These are phyloP conservation scores for Drosophila fulvimacula DNA, from an alignment of 2,888 invertebrate species.

Conservation along the genomic window DNA sequence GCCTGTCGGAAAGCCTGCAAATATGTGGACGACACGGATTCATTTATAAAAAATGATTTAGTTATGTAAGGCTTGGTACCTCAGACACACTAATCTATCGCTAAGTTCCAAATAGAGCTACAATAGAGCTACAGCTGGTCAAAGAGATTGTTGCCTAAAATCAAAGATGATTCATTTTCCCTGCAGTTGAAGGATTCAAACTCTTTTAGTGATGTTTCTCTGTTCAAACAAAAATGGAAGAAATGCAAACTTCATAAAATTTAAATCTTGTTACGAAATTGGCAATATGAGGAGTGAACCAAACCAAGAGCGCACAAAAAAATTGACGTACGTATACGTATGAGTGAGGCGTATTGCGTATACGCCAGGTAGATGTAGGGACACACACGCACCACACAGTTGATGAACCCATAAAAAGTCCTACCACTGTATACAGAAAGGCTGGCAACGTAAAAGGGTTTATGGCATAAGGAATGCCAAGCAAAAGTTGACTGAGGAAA, in stretches of 20 bases:
- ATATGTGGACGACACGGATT: neutral
- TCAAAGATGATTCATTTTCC: no score
- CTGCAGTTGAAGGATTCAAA: neutral
- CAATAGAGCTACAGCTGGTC: no score
- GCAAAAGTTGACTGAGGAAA: conserved; percentile 17
- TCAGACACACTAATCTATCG: neutral
- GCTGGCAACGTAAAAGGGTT: conserved; percentile 5
- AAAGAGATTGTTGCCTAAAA: neutral
- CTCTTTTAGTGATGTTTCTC: no score
- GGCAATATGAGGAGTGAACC: conserved; percentile 6
- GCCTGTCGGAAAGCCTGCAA: neutral
- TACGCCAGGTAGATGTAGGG: conserved; percentile 2
- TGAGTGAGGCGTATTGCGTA: conserved; percentile 23
- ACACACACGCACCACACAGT: conserved; percentile 1
- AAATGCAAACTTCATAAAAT: conserved; percentile 23
- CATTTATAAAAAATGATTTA: neutral
- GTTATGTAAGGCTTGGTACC: neutral
- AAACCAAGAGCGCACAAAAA: neutral
- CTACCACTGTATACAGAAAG: conserved; percentile 11
- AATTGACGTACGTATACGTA: conserved; percentile 1
- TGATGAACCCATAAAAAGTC: neutral
- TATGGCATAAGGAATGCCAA: neutral
- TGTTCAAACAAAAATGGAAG: neutral
- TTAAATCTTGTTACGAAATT: conserved; percentile 18
- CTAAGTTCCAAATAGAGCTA: no score